Percentiles rank a stretch among this genome's conserved stretches.
Evolutionary conservation across 2,888 invertebrate species (phyloP).

Genomic region (Caenorhabditis sp.): DNA sequence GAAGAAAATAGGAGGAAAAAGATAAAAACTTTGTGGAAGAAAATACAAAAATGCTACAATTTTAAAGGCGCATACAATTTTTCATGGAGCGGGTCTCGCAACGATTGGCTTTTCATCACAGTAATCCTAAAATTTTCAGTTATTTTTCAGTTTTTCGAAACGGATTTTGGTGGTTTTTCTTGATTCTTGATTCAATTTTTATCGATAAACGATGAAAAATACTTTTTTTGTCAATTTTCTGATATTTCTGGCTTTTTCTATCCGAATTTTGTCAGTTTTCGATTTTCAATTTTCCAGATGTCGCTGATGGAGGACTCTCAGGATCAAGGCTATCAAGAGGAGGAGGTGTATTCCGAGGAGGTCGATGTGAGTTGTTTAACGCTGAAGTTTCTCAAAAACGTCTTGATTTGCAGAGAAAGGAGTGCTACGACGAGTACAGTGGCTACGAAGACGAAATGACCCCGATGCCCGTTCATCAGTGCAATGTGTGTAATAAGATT

Average conservation of each 20-base stretch:
- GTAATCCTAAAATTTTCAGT: slow-evolving; percentile 20
- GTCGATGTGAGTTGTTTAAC: not conserved
- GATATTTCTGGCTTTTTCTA: not conserved
- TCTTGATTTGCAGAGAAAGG: not conserved
- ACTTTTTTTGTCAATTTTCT: not conserved
- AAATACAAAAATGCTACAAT: slow-evolving; percentile 1
- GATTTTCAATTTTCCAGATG: slow-evolving; percentile 15
- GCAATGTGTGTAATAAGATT: slow-evolving; percentile 61
- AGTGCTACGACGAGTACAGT: slow-evolving; percentile 21
- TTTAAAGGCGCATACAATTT: slow-evolving; percentile 38
- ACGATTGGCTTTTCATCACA: not conserved
- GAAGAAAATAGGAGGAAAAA: not conserved
- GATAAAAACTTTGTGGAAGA: not conserved
- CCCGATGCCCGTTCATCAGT: slow-evolving; percentile 52
- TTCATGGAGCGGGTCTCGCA: not conserved
- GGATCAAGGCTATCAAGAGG: slow-evolving; percentile 10
- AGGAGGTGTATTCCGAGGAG: not conserved
- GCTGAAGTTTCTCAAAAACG: too few relatives aligned
- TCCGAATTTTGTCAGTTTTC: too few relatives aligned
- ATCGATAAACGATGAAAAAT: too few relatives aligned
- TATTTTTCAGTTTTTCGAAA: slow-evolving; percentile 3
- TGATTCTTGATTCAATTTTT: too few relatives aligned
- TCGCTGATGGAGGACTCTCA: slow-evolving; percentile 40
- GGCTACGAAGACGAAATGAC: slow-evolving; percentile 17
- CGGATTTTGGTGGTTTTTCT: too few relatives aligned